Conservation (phyloP, 2,797 vertebrate genomes). For the Cossypha niveicapilla region DNA sequence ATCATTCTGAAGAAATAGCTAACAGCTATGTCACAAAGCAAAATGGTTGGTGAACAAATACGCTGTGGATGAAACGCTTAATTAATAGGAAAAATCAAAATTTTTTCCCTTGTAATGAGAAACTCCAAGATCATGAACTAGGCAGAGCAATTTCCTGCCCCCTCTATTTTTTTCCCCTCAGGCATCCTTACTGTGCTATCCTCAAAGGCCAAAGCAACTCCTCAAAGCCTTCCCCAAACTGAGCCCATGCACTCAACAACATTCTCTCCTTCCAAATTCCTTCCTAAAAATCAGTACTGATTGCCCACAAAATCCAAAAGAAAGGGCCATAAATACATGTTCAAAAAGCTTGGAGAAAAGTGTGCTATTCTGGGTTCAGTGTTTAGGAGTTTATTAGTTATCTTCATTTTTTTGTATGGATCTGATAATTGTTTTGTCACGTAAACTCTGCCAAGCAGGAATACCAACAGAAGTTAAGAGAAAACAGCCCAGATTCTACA, state of each 20-base stretch:
- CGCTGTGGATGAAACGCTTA: background rate
- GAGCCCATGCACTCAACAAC: background rate
- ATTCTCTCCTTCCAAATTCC: background rate
- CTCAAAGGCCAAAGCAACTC: background rate
- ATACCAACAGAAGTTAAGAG: background rate
- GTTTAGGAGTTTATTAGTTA: background rate
- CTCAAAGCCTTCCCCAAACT: background rate
- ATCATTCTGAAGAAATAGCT: background rate
- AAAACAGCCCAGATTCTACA: background rate
- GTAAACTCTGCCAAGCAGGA: background rate
- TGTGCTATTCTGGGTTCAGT: background rate
- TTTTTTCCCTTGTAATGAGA: background rate
- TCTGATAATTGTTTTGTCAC: background rate
- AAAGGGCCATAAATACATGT: background rate
- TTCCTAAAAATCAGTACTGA: background rate
- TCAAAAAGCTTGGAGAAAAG: background rate
- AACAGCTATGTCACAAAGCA: background rate
- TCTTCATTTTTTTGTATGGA: background rate
- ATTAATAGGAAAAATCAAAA: background rate
- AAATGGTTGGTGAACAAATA: background rate
- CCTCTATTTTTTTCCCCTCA: background rate
- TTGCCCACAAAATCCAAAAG: background rate
- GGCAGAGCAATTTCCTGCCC: background rate
- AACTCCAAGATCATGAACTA: background rate
- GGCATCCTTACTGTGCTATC: background rate